A percentile compares a stretch with the other conserved stretches of the same genome.
Evolutionary conservation across 2,113 vertebrate genomes (phyloP).

Genomic region (Dromiciops gliroides): DNA sequence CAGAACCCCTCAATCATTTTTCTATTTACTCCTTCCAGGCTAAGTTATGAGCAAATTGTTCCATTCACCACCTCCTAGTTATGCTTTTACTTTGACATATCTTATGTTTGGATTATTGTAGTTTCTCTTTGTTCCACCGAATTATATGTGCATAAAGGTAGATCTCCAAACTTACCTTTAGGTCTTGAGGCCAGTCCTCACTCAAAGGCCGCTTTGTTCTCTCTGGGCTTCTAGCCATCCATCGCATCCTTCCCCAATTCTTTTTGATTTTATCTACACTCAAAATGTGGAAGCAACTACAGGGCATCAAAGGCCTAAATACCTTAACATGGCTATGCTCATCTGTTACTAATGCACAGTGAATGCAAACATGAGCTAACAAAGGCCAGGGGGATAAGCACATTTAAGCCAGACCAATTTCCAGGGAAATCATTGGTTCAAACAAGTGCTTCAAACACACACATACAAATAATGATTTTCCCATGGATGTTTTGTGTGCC

Average conservation of each 20-base stretch:
- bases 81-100: not conserved
- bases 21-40: not conserved
- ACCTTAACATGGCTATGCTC: conserved; percentile 70
- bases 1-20: not conserved
- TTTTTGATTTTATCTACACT: conserved; percentile 77
- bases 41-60: not conserved
- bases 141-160: not conserved
- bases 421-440: conserved; percentile 81
- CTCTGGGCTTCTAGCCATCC: conserved; percentile 77
- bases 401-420: conserved; percentile 76
- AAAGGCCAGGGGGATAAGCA: conserved; percentile 78
- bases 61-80: not conserved
- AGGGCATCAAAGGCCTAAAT: conserved; percentile 75
- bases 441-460: conserved; percentile 74
- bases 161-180: not conserved
- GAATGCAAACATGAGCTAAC: conserved; percentile 76
- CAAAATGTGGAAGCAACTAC: conserved; percentile 78
- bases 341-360: conserved; percentile 76
- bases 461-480: conserved; percentile 81
- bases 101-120: not conserved
- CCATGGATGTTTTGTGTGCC: conserved; percentile 73
- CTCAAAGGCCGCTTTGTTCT: conserved; percentile 59
- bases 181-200: conserved; percentile 49
- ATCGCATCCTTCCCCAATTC: conserved; percentile 62
- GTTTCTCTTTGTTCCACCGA: not conserved